Base-by-base conservation (phyloP, 2,113 vertebrate species). In the Ailurus styani region DNA sequence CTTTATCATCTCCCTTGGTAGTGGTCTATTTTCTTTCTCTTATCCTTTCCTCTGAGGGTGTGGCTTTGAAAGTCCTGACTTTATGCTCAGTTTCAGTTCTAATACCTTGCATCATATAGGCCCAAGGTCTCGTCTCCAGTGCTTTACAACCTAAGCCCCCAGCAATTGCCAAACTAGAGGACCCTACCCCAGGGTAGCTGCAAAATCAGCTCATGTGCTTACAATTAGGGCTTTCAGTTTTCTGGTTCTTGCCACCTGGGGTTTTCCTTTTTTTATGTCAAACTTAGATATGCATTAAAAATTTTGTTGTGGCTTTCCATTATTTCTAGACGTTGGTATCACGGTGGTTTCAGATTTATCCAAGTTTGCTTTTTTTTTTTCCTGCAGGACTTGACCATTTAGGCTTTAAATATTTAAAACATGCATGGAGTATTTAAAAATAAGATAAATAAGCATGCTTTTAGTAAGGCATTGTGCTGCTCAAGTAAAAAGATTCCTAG, bases 1-100 rank as follows among this genome's bases (percentile, higher is more conserved):
- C 34, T 29, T 93, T 86, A 31, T 91, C 60, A 85, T 60, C 11
- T 92, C 34, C 68, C 96, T 89, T 86, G 68, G 68, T 64, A 45
- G 5, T 79, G 18, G 50, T 79, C 73, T 92, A 29, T 95, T 97
- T 98, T 95, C 73, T 97, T 91, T 84, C 83, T 79, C 7, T 79
- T 87, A 40, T 90, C 5, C 34, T 97, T 91, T 84, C 34, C 40
- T 90, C 75, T 77, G 50, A 93, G 55, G 20, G 52, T 45, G 23
- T 93, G 37, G 27, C 50, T 92, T 96, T 90, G 50, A 96, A 90
- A 52, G 42, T 85, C 9, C 45, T 90, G 62, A 54, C 83, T 87
- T 84, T n/a, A 4, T 50, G 55, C 8, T 95, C 37, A 25, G 7
- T 93, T 96, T 95, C 31, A 81, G 50, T 72, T 92, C 54, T 75